Evolutionary conservation across 2,113 vertebrate species (phyloP), one percentile per base, ranked within the genome.

Genomic region (Gorsachius goisagi): DNA sequence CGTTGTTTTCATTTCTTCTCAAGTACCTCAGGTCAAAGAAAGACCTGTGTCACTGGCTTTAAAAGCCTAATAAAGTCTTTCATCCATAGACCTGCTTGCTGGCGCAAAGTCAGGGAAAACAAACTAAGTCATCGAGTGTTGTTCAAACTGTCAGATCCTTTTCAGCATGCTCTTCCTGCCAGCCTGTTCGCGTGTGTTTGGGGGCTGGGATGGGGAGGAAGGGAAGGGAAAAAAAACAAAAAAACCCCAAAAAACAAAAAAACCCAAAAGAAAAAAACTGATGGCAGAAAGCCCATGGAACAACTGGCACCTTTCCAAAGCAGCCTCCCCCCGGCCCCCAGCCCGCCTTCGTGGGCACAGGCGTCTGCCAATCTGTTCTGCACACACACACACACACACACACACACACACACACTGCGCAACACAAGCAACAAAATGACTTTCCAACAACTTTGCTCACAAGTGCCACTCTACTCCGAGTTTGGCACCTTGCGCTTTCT

Each of bases 131-230:
- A 97, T 97, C 81, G 87, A 96, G 93, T 89, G 96, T 96, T 97
- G 95, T 98, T 97, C 96, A 97, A 93, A 97, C 97, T 97, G 96
- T 97, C 96, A 97, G 90, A 94, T 96, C 95, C 96, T 96, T 97
- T 98, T 98, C 95, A 97, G 93, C 90, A 69, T 50, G 92, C 91
- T 94, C 97, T 96, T 96, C 95, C 92, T 96, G 97, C 94, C 97
- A 97, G 96, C 87, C 97, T 96, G 97, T 12, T 92, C 67, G 5
- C 47, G 50, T 88, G 93, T 1, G 0, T 91, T 88, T 82, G 79
- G 96, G 91, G 93, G 96, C 62, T 90, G 96, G 90, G 93, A 90
- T 88, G 88, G 84, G 83, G 89, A 81, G 55, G 77, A 92, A 83
- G 18, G 67, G 27, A 13, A 26, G 8, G 47, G 23, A 4, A 12